Percentiles rank a stretch among this genome's conserved stretches.
phyloP scores from a whole-genome alignment of 2,113 vertebrate genomes.

The Sclerurus mexicanus region DNA sequence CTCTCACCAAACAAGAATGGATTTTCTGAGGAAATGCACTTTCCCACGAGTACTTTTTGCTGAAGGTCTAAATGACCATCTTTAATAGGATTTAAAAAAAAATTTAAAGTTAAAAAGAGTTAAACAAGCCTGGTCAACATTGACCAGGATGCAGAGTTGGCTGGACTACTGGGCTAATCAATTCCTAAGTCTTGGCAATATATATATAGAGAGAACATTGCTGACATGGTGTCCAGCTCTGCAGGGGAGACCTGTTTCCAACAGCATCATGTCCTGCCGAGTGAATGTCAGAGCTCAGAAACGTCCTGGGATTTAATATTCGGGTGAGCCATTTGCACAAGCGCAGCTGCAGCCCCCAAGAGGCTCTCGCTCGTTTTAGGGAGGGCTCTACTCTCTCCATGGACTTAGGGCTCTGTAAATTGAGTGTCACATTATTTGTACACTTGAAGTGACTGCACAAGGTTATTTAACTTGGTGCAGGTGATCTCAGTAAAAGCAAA shows the following conservation, averaged over 20 bases:
- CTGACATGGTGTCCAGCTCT: neutral
- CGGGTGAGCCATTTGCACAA: neutral
- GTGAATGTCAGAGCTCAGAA: neutral
- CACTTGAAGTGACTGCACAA: neutral
- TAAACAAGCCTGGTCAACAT: neutral
- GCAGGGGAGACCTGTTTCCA: neutral
- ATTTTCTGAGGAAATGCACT: neutral
- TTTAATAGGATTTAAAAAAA: neutral
- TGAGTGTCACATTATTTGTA: neutral
- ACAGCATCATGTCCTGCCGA: neutral
- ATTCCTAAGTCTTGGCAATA: neutral
- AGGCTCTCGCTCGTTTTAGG: rapidly evolving
- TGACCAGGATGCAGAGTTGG: neutral
- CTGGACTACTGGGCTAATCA: neutral
- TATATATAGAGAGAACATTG: neutral
- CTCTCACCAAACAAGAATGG: neutral
- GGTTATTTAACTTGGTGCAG: neutral
- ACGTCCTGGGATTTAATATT: neutral
- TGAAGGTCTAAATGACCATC: neutral
- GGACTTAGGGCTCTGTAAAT: neutral
- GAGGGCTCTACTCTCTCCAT: neutral
- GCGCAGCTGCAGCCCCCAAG: neutral
- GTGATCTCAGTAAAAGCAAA: neutral
- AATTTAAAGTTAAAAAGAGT: neutral
- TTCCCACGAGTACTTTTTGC: neutral